Conservation (phyloP, 2,113 vertebrate species). For the Tylochromis polylepis region DNA sequence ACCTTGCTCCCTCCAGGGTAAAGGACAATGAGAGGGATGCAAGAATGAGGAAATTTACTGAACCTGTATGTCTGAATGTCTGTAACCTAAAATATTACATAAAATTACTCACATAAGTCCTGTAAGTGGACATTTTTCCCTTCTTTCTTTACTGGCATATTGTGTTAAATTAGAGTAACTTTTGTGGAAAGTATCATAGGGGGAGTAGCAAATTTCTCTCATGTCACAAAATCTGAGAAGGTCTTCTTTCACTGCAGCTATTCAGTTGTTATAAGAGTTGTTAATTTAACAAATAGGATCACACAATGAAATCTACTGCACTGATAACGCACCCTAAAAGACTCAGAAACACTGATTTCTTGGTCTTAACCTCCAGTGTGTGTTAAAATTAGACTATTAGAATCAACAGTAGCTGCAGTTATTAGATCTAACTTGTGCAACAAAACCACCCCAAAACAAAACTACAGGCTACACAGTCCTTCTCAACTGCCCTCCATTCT, state of each 20-base stretch:
- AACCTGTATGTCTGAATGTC: constrained; percentile 1
- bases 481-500: background rate
- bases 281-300: background rate
- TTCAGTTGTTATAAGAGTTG: background rate
- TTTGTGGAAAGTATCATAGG: background rate
- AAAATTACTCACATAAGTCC: constrained; percentile 35
- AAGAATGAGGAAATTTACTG: constrained; percentile 50
- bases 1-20: constrained; percentile 39
- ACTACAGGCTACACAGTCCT: background rate
- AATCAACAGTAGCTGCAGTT: background rate
- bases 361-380: background rate
- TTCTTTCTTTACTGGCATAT: background rate
- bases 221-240: background rate
- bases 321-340: background rate
- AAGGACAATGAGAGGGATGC: constrained; percentile 9
- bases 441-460: background rate
- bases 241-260: background rate
- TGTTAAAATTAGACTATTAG: background rate
- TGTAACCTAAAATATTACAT: constrained; percentile 20
- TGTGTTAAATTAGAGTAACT: background rate
- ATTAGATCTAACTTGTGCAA: background rate
- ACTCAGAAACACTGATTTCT: background rate
- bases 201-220: background rate
- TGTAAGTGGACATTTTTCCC: background rate
- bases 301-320: background rate